Evolutionary conservation across 2,113 vertebrate species (phyloP), one percentile per base, ranked within the genome.

Genomic region (Amblyornis subalaris): DNA sequence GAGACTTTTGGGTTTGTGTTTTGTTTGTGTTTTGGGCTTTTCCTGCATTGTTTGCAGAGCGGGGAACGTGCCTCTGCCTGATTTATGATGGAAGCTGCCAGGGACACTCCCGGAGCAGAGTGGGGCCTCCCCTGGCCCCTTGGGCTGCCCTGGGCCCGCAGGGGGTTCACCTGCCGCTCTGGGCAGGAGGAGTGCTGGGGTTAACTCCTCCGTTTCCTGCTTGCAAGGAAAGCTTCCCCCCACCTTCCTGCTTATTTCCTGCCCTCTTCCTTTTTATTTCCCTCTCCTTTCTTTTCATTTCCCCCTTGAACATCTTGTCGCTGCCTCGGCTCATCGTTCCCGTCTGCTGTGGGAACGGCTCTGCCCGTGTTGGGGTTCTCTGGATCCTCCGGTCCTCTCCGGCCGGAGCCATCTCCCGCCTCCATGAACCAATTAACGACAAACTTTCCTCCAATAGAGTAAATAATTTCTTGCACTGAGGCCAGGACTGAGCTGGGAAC

Each of bases 401-500:
- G 2, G 26, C 11, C 2, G 1, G 67, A 82, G 85, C 78, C 57
- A 42, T 72, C 83, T 83, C 86, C 94, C 15, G 6, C 47, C 89
- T 94, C 73, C 94, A 16, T 3, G 70, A 90, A 48, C 83, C 84
- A 92, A 91, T 92, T 74, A 90, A 81, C 3, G 8, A 60, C 25
- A 57, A 84, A 77, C 80, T 92, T 86, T 54, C 77, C 84, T 89
- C 89, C 77, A 69, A 20, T 1, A 6, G 73, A 82, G 84, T 81
- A 80, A 85, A 88, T 79, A 65, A 81, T 55, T 90, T 65, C 47
- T 73, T 75, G 93, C 88, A 9, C 10, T 0, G 42, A 48, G 91
- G 95, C 96, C 94, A 83, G 89, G 51, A 31, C 3, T 19, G 25
- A 57, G 87, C 94, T 92, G 91, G 94, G 96, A 94, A 95, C 96